Evolutionary conservation across 1,140 invertebrate species (phyloP).

Genomic region (Ruditapes philippinarum): DNA sequence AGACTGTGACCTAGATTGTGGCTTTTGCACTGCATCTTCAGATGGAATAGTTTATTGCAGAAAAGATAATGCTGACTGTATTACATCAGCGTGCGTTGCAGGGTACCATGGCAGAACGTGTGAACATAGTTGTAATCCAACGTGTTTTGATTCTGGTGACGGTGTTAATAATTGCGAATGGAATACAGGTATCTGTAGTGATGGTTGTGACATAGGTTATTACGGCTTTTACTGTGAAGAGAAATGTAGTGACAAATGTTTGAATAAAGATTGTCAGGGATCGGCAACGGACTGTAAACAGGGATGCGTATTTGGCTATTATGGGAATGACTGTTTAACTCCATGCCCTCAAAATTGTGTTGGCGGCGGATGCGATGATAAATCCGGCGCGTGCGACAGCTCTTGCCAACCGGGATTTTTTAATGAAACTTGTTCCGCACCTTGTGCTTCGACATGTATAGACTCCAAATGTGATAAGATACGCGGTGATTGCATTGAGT

Average conservation of each 20-base stretch:
- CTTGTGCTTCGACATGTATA: slow-evolving; percentile 43
- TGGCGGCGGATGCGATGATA: slow-evolving; percentile 7
- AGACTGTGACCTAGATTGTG: slow-evolving; percentile 9
- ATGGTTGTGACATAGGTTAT: slow-evolving; percentile 51
- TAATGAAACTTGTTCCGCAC: neutral
- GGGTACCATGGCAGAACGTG: slow-evolving; percentile 52
- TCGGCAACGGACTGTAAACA: slow-evolving; percentile 41
- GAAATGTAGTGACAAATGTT: slow-evolving; percentile 31
- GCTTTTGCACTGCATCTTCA: neutral
- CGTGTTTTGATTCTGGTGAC: slow-evolving; percentile 12
- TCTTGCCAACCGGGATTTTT: slow-evolving; percentile 17
- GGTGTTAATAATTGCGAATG: slow-evolving; percentile 36
- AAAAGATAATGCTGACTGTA: slow-evolving; percentile 33
- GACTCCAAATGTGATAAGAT: slow-evolving; percentile 40
- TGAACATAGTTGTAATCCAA: neutral
- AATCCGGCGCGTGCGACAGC: slow-evolving; percentile 22
- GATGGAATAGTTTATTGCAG: slow-evolving; percentile 30
- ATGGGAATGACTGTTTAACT: slow-evolving; percentile 9
- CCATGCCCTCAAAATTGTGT: slow-evolving; percentile 38
- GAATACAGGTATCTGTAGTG: slow-evolving; percentile 45
- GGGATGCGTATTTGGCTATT: slow-evolving; percentile 58
- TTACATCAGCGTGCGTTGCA: slow-evolving; percentile 4
- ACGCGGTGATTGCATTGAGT: slow-evolving; percentile 46
- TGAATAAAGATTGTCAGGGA: slow-evolving; percentile 28
- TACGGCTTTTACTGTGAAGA: slow-evolving; percentile 39